Evolutionary conservation across 2,113 vertebrate species (phyloP).

Genomic region (Enhydra lutris): DNA sequence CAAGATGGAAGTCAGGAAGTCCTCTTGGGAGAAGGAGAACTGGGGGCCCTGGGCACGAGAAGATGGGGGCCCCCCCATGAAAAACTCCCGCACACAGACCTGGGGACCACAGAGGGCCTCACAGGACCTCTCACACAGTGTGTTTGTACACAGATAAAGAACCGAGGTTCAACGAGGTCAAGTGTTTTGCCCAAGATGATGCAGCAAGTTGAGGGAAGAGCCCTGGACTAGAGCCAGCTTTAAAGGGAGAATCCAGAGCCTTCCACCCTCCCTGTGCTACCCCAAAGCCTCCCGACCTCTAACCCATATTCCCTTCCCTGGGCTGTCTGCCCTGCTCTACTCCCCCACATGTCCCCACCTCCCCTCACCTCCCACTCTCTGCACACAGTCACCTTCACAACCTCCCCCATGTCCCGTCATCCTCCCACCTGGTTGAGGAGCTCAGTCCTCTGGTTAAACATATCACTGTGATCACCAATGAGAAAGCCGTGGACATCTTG

Average conservation of each 20-base stretch:
- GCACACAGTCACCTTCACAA: not conserved
- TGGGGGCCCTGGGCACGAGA: slow-evolving; percentile 75
- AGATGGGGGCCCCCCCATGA: not conserved
- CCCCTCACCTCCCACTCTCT: not conserved
- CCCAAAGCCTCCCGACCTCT: not conserved
- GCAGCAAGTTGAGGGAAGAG: not conserved
- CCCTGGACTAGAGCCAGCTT: not conserved
- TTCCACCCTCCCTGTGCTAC: not conserved
- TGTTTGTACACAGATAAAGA: not conserved
- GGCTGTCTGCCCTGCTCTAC: not conserved
- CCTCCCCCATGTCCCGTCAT: not conserved
- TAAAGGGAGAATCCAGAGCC: not conserved
- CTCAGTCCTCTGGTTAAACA: slow-evolving; percentile 85
- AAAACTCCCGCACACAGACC: not conserved
- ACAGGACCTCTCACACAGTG: not conserved
- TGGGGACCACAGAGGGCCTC: not conserved
- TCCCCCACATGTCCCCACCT: not conserved
- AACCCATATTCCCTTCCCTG: not conserved
- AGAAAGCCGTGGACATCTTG: slow-evolving; percentile 84
- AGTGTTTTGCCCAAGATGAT: not conserved
- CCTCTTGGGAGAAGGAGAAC: slow-evolving; percentile 83
- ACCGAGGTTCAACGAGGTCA: not conserved
- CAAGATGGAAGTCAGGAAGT: slow-evolving; percentile 81
- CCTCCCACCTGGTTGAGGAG: slow-evolving; percentile 79
- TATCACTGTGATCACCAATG: slow-evolving; percentile 80